phyloP scores from a whole-genome alignment of 2,888 invertebrate species.

The Carcina quercana region DNA sequence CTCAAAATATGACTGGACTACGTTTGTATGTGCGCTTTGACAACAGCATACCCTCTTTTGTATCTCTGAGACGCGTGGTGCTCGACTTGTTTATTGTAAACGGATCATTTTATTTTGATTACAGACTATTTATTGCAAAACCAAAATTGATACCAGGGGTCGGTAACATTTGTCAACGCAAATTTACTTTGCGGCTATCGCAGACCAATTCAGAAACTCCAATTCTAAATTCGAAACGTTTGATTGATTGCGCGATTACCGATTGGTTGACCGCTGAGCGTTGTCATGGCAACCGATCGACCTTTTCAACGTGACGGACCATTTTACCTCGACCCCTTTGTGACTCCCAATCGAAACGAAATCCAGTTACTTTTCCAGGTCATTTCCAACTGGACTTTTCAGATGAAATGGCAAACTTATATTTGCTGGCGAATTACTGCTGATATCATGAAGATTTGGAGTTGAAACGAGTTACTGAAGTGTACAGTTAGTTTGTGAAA shows the following conservation, averaged over 20 bases:
- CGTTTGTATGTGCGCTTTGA: too few species aligned
- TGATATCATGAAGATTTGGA: neutral
- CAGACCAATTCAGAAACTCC: constrained; percentile 8
- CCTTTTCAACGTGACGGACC: constrained; percentile 25
- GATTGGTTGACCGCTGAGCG: constrained; percentile 42
- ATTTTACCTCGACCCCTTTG: constrained; percentile 26
- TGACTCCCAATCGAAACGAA: constrained; percentile 20
- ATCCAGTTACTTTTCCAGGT: constrained; percentile 29
- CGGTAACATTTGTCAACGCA: too few species aligned
- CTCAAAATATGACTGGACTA: too few species aligned
- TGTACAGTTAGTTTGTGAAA: constrained; percentile 15
- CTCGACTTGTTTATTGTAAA: too few species aligned
- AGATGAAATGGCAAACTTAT: constrained; percentile 22
- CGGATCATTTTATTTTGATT: too few species aligned
- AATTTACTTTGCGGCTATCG: too few species aligned
- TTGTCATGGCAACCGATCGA: constrained; percentile 30
- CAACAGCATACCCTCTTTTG: too few species aligned
- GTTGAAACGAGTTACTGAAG: constrained; percentile 5
- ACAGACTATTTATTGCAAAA: too few species aligned
- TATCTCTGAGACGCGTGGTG: too few species aligned
- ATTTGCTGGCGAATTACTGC: constrained; percentile 14
- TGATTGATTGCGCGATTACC: constrained; percentile 54
- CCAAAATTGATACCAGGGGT: too few species aligned
- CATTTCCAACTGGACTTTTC: constrained; percentile 29
- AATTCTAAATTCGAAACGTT: constrained; percentile 30